phyloP scores from a whole-genome alignment of 2,888 invertebrate genomes.

The Mechanitis messenoides region DNA sequence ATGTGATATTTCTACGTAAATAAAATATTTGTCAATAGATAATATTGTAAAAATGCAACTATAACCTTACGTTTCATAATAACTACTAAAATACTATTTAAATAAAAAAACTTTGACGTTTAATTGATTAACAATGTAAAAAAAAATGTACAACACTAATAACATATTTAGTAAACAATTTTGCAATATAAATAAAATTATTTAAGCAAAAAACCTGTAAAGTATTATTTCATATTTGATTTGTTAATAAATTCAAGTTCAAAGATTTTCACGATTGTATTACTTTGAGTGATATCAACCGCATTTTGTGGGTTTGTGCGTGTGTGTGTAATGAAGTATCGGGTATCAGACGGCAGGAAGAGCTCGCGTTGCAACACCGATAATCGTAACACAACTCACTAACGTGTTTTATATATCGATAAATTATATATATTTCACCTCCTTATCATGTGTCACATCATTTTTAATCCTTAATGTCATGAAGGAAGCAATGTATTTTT shows the following conservation, averaged over 20 bases:
- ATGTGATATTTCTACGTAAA: too few relatives aligned
- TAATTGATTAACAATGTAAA: too few relatives aligned
- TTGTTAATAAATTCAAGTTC: slow-evolving; percentile 8
- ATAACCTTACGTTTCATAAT: too few relatives aligned
- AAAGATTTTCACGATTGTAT: slow-evolving; percentile 21
- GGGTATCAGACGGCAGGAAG: slow-evolving; percentile 36
- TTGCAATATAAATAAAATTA: too few relatives aligned
- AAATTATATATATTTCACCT: slow-evolving; percentile 10
- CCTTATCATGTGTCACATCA: background rate
- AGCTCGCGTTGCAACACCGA: slow-evolving; percentile 37
- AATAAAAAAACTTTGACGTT: too few relatives aligned
- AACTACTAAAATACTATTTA: too few relatives aligned
- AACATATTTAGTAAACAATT: too few relatives aligned
- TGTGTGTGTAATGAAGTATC: slow-evolving; percentile 29
- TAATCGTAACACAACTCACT: slow-evolving; percentile 32
- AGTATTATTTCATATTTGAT: too few relatives aligned
- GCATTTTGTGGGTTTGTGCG: slow-evolving; percentile 44
- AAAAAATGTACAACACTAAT: too few relatives aligned
- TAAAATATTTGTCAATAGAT: too few relatives aligned
- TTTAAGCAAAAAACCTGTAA: too few relatives aligned
- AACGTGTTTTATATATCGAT: slow-evolving; percentile 29
- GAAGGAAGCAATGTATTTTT: background rate
- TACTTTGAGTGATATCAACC: slow-evolving; percentile 23
- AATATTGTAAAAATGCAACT: too few relatives aligned
- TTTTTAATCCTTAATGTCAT: background rate